Evolutionary conservation across 2,888 invertebrate genomes (phyloP), one percentile per base, ranked within the genome.

Genomic region (Leucoptera coffeella): DNA sequence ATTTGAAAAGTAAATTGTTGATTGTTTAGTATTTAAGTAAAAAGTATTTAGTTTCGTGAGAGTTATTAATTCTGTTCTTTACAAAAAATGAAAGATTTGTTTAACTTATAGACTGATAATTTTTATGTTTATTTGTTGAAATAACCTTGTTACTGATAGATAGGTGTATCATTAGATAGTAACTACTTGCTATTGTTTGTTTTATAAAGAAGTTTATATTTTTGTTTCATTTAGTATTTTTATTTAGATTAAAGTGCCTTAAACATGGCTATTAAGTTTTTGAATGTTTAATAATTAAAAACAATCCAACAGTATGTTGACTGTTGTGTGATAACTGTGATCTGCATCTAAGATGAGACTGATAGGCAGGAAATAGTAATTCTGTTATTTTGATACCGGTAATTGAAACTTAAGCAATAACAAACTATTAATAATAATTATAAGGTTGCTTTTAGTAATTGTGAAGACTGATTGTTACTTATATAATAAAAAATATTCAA

Each of bases 1-100:
- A 20, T 35, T 33, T 31, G 30, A 32, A 35, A 35, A 35, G 26
- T 35, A 33, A 33, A 28, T 35, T 35, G 19, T 32, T 34, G 9
- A 32, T 30, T 34, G 28, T 32, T 6, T 29, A 30, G 25, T 31
- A 31, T 29, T 31, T 24, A 29, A 32, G 27, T 31, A n/a, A 21
- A 32, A 28, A 30, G 26, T 30, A 34, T 27, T 32, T 29, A 30
- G 31, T 30, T 32, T 9, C 22, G 11, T 25, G n/a, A 14, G 29
- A 32, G 26, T 26, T 28, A 22, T 31, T 31, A 28, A 31, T 32
- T 32, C 30, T 32, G 30, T 22, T 34, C 26, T 34, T 30, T 32
- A 30, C 28, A 34, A 34, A 12, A 34, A 17, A 17, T 17, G 9
- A 30, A 26, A 22, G 23, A 5, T 8, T 22, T 6, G 10, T n/a